Conservation (phyloP, 2,888 invertebrate genomes). For the Acheta domesticus region DNA sequence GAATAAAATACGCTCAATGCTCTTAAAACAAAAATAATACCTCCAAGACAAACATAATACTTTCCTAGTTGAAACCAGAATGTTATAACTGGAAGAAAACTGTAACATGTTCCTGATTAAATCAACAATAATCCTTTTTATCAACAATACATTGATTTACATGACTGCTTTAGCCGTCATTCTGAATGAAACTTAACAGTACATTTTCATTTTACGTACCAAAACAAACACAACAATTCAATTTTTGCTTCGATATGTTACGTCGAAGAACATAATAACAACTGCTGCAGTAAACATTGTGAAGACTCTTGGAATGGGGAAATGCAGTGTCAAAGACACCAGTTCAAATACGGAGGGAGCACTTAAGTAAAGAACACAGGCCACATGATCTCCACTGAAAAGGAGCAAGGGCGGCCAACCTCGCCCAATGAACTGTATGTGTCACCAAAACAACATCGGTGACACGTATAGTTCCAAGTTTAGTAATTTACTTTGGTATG, state of each 20-base stretch:
- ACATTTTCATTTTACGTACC: background rate
- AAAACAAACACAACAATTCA: background rate
- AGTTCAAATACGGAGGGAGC: background rate
- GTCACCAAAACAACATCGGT: too few species aligned
- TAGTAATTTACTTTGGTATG: background rate
- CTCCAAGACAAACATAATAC: slow-evolving; percentile 24
- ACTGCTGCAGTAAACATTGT: background rate
- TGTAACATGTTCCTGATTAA: background rate
- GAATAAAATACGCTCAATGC: slow-evolving; percentile 19
- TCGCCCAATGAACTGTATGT: too few species aligned
- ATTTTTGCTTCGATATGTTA: slow-evolving; percentile 7
- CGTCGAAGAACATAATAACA: slow-evolving; percentile 6
- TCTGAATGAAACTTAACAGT: slow-evolving; percentile 1
- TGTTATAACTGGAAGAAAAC: background rate
- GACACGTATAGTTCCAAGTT: background rate
- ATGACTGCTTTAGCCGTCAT: background rate
- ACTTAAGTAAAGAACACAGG: background rate
- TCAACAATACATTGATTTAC: slow-evolving; percentile 4
- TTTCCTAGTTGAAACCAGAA: slow-evolving; percentile 9
- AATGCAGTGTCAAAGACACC: background rate
- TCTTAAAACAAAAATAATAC: slow-evolving; percentile 21
- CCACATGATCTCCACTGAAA: background rate
- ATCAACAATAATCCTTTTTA: slow-evolving; percentile 5
- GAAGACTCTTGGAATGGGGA: background rate
- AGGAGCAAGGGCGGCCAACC: background rate